phyloP scores from a whole-genome alignment of 2,888 invertebrate genomes.

The Platycheirus albimanus region DNA sequence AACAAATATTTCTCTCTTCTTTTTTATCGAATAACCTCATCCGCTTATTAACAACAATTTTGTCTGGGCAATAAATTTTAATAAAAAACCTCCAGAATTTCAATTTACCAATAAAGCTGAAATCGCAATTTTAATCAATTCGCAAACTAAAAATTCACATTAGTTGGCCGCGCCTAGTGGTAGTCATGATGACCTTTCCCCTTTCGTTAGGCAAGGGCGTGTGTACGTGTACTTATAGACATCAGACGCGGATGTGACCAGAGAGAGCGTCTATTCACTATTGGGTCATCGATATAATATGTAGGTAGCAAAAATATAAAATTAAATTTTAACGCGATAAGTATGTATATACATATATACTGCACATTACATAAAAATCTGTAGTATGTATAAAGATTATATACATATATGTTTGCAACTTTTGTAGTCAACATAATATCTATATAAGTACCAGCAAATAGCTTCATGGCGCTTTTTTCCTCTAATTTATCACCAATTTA shows the following conservation, averaged over 20 bases:
- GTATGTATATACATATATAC: not conserved
- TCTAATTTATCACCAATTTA: slow-evolving; percentile 66
- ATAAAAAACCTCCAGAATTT: slow-evolving; percentile 75
- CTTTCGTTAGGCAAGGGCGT: not conserved
- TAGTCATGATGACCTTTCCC: not conserved
- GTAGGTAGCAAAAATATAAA: slow-evolving; percentile 72
- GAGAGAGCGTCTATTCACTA: slow-evolving; percentile 13
- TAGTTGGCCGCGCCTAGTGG: slow-evolving; percentile 41
- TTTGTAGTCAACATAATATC: no score
- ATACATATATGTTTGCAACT: no score
- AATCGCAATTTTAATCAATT: slow-evolving; percentile 82
- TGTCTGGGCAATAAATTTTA: slow-evolving; percentile 71
- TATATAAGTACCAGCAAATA: not conserved
- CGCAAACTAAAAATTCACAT: slow-evolving; percentile 76
- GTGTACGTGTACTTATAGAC: slow-evolving; percentile 17
- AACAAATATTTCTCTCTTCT: no score
- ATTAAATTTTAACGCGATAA: slow-evolving; percentile 77
- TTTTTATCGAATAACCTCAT: not conserved
- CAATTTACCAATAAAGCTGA: slow-evolving; percentile 82
- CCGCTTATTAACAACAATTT: slow-evolving; percentile 64
- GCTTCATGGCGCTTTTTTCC: slow-evolving; percentile 41
- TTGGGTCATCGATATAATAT: slow-evolving; percentile 19
- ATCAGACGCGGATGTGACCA: slow-evolving; percentile 23
- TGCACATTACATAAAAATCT: no score
- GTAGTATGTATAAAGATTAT: no score